A percentile compares a stretch with the other conserved stretches of the same genome.
Evolutionary conservation across 1,140 invertebrate genomes (phyloP).

Genomic region (Drosophila hydei): DNA sequence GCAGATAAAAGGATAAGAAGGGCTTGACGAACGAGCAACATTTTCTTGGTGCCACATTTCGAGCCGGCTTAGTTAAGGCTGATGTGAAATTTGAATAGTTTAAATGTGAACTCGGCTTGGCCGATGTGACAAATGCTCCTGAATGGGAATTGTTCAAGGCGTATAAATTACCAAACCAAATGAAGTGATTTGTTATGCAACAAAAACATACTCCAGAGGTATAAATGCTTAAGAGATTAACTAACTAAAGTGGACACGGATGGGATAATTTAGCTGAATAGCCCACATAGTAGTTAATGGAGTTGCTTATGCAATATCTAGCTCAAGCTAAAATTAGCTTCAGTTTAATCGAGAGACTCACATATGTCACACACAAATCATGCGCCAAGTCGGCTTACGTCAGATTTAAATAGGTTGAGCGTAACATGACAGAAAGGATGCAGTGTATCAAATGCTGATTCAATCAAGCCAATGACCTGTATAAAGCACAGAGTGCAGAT

Average conservation of each 20-base stretch:
- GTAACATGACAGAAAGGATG: neutral
- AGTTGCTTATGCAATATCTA: neutral
- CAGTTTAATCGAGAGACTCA: neutral
- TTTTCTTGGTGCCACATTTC: constrained; percentile 33
- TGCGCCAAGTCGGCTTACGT: neutral
- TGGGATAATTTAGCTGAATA: no score
- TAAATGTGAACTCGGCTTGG: constrained; percentile 44
- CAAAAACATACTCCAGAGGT: neutral
- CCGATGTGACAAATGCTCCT: neutral
- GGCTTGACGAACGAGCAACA: constrained; percentile 50
- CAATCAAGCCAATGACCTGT: constrained; percentile 15
- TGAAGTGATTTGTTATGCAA: constrained; percentile 4
- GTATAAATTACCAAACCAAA: no score
- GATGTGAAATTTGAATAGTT: constrained; percentile 67
- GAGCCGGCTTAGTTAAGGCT: constrained; percentile 20
- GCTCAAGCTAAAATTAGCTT: no score
- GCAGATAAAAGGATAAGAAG: constrained; percentile 36
- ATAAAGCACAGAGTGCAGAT: constrained; percentile 7
- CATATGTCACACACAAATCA: no score
- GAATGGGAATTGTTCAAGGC: neutral
- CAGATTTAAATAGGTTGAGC: neutral
- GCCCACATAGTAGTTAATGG: neutral
- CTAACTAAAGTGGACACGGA: neutral
- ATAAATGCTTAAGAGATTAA: neutral
- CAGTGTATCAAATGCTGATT: constrained; percentile 10